Conservation (phyloP, 2,797 vertebrate genomes). For the Otolemur crassicaudatus region DNA sequence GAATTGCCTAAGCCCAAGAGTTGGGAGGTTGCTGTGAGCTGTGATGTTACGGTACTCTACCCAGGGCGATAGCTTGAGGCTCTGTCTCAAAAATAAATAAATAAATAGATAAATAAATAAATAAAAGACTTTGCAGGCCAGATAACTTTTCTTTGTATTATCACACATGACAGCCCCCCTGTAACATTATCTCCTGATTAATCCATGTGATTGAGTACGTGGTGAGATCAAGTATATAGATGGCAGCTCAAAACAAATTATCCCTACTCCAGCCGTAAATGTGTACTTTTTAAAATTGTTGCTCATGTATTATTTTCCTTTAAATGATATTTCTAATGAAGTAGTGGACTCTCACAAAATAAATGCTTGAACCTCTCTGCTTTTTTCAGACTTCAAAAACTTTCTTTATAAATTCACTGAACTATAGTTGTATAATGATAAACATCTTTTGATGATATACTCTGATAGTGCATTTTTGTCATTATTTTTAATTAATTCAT, state of each 20-base stretch:
- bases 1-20: no score
- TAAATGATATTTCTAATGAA: conserved; percentile 30
- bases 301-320: conserved; percentile 15
- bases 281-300: neutral
- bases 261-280: neutral
- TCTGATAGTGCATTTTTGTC: neutral
- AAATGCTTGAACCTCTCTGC: conserved; percentile 37
- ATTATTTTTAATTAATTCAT: neutral
- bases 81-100: no score
- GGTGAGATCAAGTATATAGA: neutral
- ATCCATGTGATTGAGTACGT: neutral
- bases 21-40: no score
- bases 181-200: neutral
- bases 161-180: neutral
- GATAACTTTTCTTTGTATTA: neutral
- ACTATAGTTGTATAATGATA: neutral
- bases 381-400: neutral
- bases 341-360: neutral
- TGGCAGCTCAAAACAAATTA: neutral
- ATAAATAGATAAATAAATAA: neutral
- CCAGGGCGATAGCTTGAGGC: no score
- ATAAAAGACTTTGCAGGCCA: neutral
- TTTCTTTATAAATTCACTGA: neutral
- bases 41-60: no score
- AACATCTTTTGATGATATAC: neutral